These are phyloP conservation scores for Cheracebus regulus DNA, from an alignment of 2,797 vertebrate species.

Conservation along the genomic window DNA sequence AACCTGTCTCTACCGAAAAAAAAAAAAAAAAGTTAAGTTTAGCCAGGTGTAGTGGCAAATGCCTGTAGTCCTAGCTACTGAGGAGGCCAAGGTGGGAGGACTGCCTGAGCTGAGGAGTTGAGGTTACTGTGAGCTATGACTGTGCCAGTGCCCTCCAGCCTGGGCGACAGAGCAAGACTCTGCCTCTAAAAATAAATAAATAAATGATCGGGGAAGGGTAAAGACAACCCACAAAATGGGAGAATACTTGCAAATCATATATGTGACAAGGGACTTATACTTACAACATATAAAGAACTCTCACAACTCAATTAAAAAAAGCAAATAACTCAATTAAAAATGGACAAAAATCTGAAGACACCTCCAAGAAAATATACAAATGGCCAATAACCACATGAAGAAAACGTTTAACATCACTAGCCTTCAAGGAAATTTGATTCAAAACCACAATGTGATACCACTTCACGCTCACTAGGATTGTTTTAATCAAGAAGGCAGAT, in stretches of 20 bases:
- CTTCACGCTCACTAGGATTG: not conserved
- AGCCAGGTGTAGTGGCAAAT: not conserved
- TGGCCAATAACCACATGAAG: not conserved
- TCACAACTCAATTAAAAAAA: not conserved
- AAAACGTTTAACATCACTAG: not conserved
- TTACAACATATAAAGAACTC: not conserved
- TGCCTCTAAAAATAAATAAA: not conserved
- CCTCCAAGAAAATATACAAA: constrained; percentile 25
- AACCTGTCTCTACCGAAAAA: not conserved
- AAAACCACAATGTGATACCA: constrained; percentile 21
- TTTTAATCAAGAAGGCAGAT: constrained; percentile 36
- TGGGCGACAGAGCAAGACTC: not conserved
- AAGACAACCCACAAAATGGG: not conserved
- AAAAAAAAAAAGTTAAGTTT: not conserved
- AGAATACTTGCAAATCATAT: constrained; percentile 41
- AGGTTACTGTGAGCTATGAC: not conserved
- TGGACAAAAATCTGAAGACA: not conserved
- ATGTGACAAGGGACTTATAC: not conserved
- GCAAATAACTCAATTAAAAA: not conserved
- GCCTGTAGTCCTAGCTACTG: not conserved
- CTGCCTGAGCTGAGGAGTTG: not conserved
- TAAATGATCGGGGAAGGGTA: not conserved
- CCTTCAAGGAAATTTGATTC: constrained; percentile 8
- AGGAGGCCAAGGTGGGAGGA: not conserved
- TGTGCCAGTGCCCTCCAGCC: not conserved